A percentile compares a stretch with the other conserved stretches of the same genome.
These are phyloP conservation scores for Picathartes gymnocephalus DNA, from an alignment of 2,113 vertebrate species.

Conservation along the genomic window DNA sequence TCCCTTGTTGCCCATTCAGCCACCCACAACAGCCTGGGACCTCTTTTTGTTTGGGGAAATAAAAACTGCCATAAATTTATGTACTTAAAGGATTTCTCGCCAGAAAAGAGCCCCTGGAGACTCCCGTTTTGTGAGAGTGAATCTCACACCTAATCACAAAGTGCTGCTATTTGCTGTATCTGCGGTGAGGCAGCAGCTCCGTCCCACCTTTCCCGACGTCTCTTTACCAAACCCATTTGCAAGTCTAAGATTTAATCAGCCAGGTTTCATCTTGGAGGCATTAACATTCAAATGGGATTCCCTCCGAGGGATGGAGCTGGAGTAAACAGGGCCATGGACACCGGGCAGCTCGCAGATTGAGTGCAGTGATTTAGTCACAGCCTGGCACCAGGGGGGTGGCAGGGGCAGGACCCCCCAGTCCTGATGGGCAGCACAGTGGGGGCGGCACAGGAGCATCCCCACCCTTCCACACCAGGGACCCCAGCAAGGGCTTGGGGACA, in stretches of 20 bases:
- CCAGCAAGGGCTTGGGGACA: background rate
- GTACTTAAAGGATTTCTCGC: slow-evolving; percentile 62
- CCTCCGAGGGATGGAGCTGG: background rate
- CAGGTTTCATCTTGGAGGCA: slow-evolving; percentile 55
- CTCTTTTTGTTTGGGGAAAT: background rate
- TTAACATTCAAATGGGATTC: slow-evolving; percentile 42
- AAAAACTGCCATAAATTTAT: slow-evolving; percentile 50
- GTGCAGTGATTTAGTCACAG: accelerated
- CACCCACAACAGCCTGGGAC: background rate
- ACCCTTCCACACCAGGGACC: accelerated
- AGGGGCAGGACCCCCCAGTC: background rate
- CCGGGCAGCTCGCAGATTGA: background rate
- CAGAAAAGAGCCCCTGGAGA: slow-evolving; percentile 57
- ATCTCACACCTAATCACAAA: slow-evolving; percentile 60
- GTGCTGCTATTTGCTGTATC: slow-evolving; percentile 21
- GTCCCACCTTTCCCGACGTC: slow-evolving; percentile 51
- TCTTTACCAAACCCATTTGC: slow-evolving; percentile 65
- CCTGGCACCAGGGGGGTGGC: background rate
- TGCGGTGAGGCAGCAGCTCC: slow-evolving; percentile 30
- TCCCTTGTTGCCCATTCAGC: background rate
- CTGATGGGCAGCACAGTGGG: accelerated
- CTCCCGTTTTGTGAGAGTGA: slow-evolving; percentile 40
- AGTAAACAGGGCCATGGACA: background rate
- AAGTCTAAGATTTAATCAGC: slow-evolving; percentile 70
- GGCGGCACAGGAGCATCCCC: background rate